Conservation (phyloP, 2,888 invertebrate species). For the Cataglyphis livida region DNA sequence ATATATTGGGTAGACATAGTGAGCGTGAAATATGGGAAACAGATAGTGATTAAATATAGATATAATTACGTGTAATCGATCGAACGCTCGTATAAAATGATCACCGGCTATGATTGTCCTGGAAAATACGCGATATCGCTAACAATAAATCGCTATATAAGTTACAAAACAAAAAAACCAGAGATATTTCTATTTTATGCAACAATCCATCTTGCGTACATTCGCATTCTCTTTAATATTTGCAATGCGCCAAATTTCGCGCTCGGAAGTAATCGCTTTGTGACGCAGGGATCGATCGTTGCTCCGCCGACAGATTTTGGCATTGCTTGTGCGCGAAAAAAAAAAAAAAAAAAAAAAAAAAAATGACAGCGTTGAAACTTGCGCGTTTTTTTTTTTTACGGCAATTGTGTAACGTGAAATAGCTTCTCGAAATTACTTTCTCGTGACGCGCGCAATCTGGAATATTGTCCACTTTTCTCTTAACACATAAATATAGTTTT, state of each 20-base stretch:
- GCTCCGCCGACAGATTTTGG: constrained; percentile 24
- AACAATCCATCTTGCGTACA: not conserved
- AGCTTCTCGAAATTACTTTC: constrained; percentile 49
- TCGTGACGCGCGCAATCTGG: constrained; percentile 42
- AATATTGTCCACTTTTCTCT: constrained; percentile 38
- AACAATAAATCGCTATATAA: not conserved
- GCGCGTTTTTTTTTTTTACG: not conserved
- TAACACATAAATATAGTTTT: constrained; percentile 31
- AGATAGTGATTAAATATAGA: constrained; percentile 37
- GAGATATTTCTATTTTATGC: not conserved
- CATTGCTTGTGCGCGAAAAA: constrained; percentile 27
- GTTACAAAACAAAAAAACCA: not conserved
- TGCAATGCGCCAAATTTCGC: not conserved
- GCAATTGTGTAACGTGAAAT: constrained; percentile 11
- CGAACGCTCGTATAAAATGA: not conserved
- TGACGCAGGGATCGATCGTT: not conserved
- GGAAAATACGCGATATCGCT: not conserved
- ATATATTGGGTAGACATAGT: constrained; percentile 19
- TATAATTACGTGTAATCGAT: constrained; percentile 20
- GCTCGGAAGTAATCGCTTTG: constrained; percentile 1
- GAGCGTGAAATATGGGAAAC: constrained; percentile 3
- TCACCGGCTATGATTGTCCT: not conserved
- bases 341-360: constrained; percentile 36
- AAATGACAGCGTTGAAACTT: constrained; percentile 17
- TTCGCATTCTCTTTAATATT: not conserved